Percentiles rank a stretch among this genome's conserved stretches.
Evolutionary conservation across 2,113 vertebrate species (phyloP).

Genomic region (Bujurquina vittata): DNA sequence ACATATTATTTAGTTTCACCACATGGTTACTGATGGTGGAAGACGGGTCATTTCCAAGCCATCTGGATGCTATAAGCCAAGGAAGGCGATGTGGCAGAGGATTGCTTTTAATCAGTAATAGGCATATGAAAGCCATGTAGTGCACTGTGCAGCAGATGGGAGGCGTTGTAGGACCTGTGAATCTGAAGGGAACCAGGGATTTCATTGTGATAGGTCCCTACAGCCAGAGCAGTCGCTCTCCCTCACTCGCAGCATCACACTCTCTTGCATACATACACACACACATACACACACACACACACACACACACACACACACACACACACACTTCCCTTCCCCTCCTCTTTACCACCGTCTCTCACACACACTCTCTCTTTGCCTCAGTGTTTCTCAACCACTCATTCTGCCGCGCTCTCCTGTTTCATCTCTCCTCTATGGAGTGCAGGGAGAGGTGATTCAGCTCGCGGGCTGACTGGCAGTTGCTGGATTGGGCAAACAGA

Average conservation of each 20-base stretch:
- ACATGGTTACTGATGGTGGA: not conserved
- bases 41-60: slow-evolving; percentile 36
- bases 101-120: slow-evolving; percentile 63
- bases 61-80: slow-evolving; percentile 53
- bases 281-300: slow-evolving; percentile 10
- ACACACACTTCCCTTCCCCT: not conserved
- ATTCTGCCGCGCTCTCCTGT: slow-evolving; percentile 33
- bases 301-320: not conserved
- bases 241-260: slow-evolving; percentile 31
- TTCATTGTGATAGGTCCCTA: slow-evolving; percentile 63
- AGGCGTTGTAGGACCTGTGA: slow-evolving; percentile 77
- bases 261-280: slow-evolving; percentile 6
- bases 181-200: slow-evolving; percentile 59
- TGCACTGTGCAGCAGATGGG: slow-evolving; percentile 51
- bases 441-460: slow-evolving; percentile 41
- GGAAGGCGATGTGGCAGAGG: slow-evolving; percentile 30
- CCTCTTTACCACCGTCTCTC: slow-evolving; percentile 7
- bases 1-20: slow-evolving; percentile 7
- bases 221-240: slow-evolving; percentile 58
- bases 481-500: slow-evolving; percentile 31
- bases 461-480: slow-evolving; percentile 39
- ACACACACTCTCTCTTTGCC: slow-evolving; percentile 22
- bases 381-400: slow-evolving; percentile 41
- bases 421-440: slow-evolving; percentile 48
- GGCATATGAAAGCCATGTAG: slow-evolving; percentile 29